Conservation (phyloP, 2,888 invertebrate species). For the Agrotis exclamationis region DNA sequence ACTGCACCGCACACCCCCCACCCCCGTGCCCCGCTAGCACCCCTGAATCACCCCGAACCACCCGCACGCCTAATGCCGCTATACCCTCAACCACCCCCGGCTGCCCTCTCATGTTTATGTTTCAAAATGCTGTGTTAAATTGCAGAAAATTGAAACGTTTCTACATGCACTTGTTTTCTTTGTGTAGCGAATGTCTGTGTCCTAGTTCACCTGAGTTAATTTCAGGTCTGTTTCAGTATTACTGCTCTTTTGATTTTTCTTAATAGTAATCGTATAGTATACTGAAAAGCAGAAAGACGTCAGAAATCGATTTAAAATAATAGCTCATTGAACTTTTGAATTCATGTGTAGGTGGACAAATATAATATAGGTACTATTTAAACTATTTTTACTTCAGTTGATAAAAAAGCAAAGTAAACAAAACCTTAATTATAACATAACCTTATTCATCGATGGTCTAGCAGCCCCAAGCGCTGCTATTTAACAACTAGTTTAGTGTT, state of each 20-base stretch:
- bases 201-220: conserved; percentile 51
- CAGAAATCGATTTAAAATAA: background rate
- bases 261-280: conserved; percentile 1
- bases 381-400: background rate
- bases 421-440: background rate
- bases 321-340: conserved; percentile 15
- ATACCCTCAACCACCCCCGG: conserved; percentile 57
- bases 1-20: conserved; percentile 84
- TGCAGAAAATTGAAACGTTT: conserved; percentile 50
- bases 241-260: background rate
- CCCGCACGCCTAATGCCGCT: conserved; percentile 69
- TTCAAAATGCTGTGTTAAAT: conserved; percentile 59
- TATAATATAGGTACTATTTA: too few relatives aligned
- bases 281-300: background rate
- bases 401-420: background rate
- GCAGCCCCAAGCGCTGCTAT: background rate
- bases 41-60: conserved; percentile 57
- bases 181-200: conserved; percentile 38
- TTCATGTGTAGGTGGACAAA: background rate
- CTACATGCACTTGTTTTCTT: conserved; percentile 42
- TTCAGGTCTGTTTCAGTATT: conserved; percentile 16
- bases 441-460: background rate
- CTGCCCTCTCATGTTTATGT: conserved; percentile 60
- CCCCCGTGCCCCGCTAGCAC: conserved; percentile 66
- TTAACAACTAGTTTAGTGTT: background rate